Evolutionary conservation across 2,888 invertebrate species (phyloP), one percentile per base, ranked within the genome.

Genomic region (Leptinotarsa tumamoca): DNA sequence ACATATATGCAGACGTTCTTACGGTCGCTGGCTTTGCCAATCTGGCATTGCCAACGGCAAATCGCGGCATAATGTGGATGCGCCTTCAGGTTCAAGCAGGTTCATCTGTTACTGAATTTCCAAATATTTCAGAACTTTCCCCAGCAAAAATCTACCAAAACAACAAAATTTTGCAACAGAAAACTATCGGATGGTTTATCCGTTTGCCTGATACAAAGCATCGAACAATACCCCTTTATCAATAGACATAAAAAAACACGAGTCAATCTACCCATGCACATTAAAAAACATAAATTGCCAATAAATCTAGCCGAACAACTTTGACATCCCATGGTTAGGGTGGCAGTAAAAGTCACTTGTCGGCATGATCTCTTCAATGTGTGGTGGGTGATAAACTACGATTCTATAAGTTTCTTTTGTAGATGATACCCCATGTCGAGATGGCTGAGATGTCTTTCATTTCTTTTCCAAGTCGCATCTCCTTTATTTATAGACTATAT

Each of bases 251-350:
- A 15, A 43, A 18, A 27, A 58, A 71, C 21, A 23, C 51, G 4
- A 17, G 33, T 43, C 43, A 18, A 69, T 50, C 27, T 18, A 70
- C 56, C 17, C 43, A 43, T 43, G 7, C 27, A 71, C 68, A 74
- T 74, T 51, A 58, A 68, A 67, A 33, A 4, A 17, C 17, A 33
- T 17, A 17, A 63, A 63, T 17, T 63, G 63, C 63, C n/a, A 63
- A 75, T 77, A 77, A 77, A 79, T 79, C 71, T 21, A 61, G 54
- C 75, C 27, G 68, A 73, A 74, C 71, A n/a, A 70, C 71, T 67
- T 68, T 72, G 80, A 80, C 77, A 74, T 80, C 79, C 79, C 76
- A 82, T 78, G 80, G 80, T 75, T 77, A 79, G 80, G 78, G 79
- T 78, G 75, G 78, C 68, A 78, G 78, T 78, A 77, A 78, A 78